These are phyloP conservation scores for Pyrrhia umbra DNA, from an alignment of 2,888 invertebrate species.

Conservation along the genomic window DNA sequence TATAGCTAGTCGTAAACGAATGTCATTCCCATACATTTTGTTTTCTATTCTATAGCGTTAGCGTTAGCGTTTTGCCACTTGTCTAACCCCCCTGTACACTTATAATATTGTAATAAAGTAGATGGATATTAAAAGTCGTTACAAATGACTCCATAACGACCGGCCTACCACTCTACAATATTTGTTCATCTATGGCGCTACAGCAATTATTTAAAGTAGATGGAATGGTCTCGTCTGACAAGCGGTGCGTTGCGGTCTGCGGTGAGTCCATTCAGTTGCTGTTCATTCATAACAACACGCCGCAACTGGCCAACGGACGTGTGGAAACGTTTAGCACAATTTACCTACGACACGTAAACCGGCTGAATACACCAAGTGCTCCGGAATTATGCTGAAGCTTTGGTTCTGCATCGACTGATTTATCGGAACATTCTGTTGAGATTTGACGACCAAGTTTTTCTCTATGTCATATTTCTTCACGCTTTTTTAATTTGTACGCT, in stretches of 20 bases:
- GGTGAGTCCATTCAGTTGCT: conserved; percentile 74
- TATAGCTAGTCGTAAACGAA: no score
- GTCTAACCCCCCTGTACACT: no score
- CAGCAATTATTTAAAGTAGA: conserved; percentile 63
- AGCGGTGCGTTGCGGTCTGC: conserved; percentile 76
- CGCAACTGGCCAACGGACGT: conserved; percentile 68
- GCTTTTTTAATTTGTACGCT: conserved; percentile 11
- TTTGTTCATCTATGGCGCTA: conserved; percentile 52
- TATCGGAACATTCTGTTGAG: background rate
- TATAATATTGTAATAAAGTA: conserved; percentile 5
- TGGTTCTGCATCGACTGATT: conserved; percentile 16
- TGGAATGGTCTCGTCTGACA: conserved; percentile 52
- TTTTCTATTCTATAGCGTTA: no score
- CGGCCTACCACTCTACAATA: conserved; percentile 29
- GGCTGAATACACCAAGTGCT: conserved; percentile 24
- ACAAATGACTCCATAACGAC: conserved; percentile 30
- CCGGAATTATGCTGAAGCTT: conserved; percentile 44
- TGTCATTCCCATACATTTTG: no score
- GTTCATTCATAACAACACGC: conserved; percentile 75
- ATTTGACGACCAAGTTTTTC: background rate
- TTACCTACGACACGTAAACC: conserved; percentile 58
- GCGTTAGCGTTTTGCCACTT: no score
- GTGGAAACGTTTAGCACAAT: conserved; percentile 73
- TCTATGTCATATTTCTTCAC: background rate
- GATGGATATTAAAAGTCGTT: conserved; percentile 29